These are phyloP conservation scores for Cephus cinctus DNA, from an alignment of 1,140 invertebrate species.

Conservation along the genomic window DNA sequence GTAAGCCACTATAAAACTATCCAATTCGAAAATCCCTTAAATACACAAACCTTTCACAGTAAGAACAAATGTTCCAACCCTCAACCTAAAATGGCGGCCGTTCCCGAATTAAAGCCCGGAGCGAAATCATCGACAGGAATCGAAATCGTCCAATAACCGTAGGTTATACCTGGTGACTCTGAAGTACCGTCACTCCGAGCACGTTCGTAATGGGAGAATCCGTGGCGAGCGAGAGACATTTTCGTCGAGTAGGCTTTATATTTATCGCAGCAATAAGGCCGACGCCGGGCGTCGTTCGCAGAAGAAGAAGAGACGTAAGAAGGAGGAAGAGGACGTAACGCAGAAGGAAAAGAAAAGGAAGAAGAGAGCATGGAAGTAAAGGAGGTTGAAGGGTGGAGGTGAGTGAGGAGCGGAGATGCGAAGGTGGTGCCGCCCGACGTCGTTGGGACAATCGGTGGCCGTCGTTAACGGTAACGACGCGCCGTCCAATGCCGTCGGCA, in stretches of 20 bases:
- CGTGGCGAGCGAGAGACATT: not conserved
- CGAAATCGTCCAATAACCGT: no score
- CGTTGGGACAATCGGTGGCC: conserved; percentile 42
- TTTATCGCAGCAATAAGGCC: conserved; percentile 41
- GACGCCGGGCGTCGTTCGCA: conserved; percentile 5
- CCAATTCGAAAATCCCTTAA: no score
- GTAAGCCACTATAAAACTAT: no score
- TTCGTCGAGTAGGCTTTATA: conserved; percentile 36
- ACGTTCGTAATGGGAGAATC: not conserved
- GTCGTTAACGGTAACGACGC: conserved; percentile 42
- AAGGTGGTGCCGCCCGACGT: conserved; percentile 20
- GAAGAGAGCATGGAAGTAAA: not conserved
- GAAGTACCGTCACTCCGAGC: no score
- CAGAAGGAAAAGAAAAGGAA: not conserved
- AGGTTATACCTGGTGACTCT: no score
- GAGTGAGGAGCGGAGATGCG: not conserved
- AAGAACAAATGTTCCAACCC: no score
- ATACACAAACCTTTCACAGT: no score
- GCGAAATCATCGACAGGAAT: no score
- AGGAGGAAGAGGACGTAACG: not conserved
- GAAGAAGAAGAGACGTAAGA: not conserved
- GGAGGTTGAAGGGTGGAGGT: conserved; percentile 22
- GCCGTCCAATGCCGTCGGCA: conserved; percentile 32
- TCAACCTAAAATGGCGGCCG: no score
- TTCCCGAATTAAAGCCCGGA: no score